These are phyloP conservation scores for Rhynchonycteris naso DNA, from an alignment of 2,797 vertebrate species.

Conservation along the genomic window DNA sequence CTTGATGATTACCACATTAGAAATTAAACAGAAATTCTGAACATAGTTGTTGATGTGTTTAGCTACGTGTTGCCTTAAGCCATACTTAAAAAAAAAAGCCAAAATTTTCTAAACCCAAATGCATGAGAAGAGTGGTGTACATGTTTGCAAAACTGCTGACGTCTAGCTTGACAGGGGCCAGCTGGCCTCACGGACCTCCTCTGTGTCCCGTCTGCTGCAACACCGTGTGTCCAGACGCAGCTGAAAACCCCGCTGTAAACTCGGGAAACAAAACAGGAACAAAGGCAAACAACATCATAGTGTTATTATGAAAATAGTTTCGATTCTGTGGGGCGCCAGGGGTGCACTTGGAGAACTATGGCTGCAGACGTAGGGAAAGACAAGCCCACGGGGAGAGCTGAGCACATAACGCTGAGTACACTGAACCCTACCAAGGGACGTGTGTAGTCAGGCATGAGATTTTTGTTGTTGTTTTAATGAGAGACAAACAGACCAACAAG, in stretches of 20 bases:
- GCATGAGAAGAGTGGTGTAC: neutral
- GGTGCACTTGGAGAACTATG: neutral
- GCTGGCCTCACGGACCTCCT: neutral
- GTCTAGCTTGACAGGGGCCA: neutral
- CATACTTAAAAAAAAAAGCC: neutral
- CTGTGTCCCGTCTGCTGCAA: neutral
- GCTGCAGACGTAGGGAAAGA: too few species aligned
- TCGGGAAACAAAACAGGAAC: neutral
- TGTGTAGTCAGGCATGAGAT: too few species aligned
- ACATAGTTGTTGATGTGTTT: neutral
- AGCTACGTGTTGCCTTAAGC: neutral
- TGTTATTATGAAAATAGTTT: neutral
- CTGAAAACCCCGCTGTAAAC: neutral
- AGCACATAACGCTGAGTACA: neutral
- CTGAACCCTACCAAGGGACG: neutral
- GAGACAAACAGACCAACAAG: too few species aligned
- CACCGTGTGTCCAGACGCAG: neutral
- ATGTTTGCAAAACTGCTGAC: neutral
- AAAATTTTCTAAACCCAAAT: neutral
- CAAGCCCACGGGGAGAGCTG: neutral
- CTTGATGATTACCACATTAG: neutral
- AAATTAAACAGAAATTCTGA: neutral
- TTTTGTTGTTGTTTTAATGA: too few species aligned
- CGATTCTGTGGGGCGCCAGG: neutral
- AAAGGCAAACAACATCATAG: neutral